Conservation (phyloP, 2,888 invertebrate species). For the Synergus itoensis region DNA sequence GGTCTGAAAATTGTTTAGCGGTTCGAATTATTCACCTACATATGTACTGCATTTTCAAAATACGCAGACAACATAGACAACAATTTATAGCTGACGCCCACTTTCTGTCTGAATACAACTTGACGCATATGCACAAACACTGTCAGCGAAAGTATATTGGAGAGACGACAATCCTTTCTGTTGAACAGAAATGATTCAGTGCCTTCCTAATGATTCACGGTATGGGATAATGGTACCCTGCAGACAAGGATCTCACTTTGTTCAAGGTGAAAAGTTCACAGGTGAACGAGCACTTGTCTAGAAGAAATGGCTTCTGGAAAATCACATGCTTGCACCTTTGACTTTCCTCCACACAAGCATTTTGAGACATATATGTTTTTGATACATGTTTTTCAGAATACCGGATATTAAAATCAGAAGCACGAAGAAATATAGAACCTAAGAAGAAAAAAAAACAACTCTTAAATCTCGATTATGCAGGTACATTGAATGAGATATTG, state of each 20-base stretch:
- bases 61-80: background rate
- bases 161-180: conserved; percentile 28
- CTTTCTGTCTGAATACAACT: conserved; percentile 22
- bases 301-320: conserved; percentile 9
- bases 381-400: too few species aligned
- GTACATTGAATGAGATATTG: background rate
- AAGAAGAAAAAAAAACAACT: too few species aligned
- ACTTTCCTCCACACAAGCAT: background rate
- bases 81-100: conserved; percentile 28
- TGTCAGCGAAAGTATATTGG: conserved; percentile 31
- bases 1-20: too few species aligned
- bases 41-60: background rate
- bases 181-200: conserved; percentile 52
- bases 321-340: background rate
- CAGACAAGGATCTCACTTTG: conserved; percentile 16
- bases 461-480: too few species aligned
- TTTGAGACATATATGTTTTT: background rate
- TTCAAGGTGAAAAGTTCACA: conserved; percentile 22
- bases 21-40: background rate
- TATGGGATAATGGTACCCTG: conserved; percentile 41
- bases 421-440: too few species aligned
- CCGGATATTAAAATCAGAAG: too few species aligned
- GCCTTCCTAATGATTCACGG: conserved; percentile 55
- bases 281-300: conserved; percentile 6
- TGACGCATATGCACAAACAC: conserved; percentile 29